Evolutionary conservation across 2,797 vertebrate genomes (phyloP), one percentile per base, ranked within the genome.

Genomic region (Mus spretus): DNA sequence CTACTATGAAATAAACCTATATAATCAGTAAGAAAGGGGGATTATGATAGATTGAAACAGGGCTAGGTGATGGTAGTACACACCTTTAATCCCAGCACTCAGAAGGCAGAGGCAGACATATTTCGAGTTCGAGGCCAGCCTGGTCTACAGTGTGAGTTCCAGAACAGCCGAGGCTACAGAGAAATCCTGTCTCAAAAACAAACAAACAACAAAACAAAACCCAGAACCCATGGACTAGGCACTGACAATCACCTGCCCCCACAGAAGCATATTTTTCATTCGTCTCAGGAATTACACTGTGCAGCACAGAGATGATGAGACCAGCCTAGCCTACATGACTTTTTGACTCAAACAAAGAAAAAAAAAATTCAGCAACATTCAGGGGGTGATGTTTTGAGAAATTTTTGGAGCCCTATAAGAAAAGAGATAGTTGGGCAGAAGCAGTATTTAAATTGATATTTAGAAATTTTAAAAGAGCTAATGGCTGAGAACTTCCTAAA

Each of bases 1-100:
- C 65, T 85, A 70, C 63, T 13, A 72, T 78, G 80, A 96, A 89
- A 50, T 75, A 95, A 96, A 85, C 28, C 57, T 72, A 31, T 31
- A 93, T 70, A 65, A 72, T 22, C 5, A 22, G 22, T 63, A 79
- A 75, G 28, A 24, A n/a, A 78, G 59, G 74, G 0, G 74, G 26
- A 22, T 44, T 72, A 80, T 37, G 70, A 40, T 31, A 72, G 22
- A 82, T 84, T 55, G 70, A 72, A 72, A 72, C 70, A 20, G n/a
- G n/a, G 17, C 70, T 72, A 19, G n/a, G 6, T 72, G 70, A 72
- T 37, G 17, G 70, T 72, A n/a, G 17, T 3, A 72, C 70, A 20
- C 19, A 10, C 19, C n/a, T 72, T 37, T 37, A 37, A 72, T 37
- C 34, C 8, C 34, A n/a, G 67, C 34, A n/a, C 34, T 70, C 17